phyloP scores from a whole-genome alignment of 2,888 invertebrate genomes.

The Drosophila koepferae region DNA sequence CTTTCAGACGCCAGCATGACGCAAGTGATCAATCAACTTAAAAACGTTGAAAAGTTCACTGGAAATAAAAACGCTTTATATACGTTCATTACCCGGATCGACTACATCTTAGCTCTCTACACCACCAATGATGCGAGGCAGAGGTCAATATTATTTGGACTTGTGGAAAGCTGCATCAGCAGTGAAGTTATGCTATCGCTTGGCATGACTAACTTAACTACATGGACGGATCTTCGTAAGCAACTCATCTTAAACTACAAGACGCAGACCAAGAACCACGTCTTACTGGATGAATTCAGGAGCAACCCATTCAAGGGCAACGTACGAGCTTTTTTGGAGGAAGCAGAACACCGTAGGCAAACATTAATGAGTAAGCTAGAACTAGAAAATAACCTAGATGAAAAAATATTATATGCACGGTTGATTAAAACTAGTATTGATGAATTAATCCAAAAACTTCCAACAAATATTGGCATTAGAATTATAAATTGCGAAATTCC shows the following conservation, averaged over 20 bases:
- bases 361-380: neutral
- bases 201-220: neutral
- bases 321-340: neutral
- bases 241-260: neutral
- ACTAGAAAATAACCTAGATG: neutral
- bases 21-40: neutral
- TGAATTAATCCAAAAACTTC: neutral
- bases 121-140: no score
- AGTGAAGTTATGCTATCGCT: no score
- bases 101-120: no score
- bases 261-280: no score
- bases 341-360: neutral
- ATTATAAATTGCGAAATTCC: neutral
- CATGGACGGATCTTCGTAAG: neutral
- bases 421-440: slow-evolving; percentile 1
- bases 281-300: neutral
- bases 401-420: neutral
- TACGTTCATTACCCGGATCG: no score
- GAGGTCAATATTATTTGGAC: no score
- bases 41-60: neutral
- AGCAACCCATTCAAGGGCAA: neutral
- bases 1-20: neutral
- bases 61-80: no score
- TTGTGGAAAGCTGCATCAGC: no score
- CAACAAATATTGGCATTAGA: neutral